Evolutionary conservation across 1,140 invertebrate genomes (phyloP).

Genomic region (Phymastichus coffea): DNA sequence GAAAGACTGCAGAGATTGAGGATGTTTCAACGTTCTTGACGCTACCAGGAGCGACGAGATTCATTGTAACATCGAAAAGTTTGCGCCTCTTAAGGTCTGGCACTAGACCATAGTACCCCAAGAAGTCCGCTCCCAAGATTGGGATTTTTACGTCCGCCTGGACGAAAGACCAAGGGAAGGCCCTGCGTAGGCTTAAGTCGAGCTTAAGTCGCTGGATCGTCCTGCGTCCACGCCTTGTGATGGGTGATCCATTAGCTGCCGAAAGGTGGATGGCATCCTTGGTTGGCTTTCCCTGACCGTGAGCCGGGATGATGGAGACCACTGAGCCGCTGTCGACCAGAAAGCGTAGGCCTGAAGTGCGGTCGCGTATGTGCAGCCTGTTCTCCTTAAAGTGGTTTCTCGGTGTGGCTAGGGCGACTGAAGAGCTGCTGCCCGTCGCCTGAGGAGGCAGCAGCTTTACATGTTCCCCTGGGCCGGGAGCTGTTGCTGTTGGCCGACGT

Average conservation of each 20-base stretch:
- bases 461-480: too few species aligned
- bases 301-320: too few species aligned
- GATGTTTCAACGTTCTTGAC: too few species aligned
- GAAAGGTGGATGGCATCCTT: neutral
- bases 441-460: too few species aligned
- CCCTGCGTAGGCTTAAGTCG: slow-evolving; percentile 36
- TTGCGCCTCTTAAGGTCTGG: slow-evolving; percentile 34
- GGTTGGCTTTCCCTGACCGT: too few species aligned
- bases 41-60: neutral
- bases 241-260: slow-evolving; percentile 29
- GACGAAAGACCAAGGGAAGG: slow-evolving; percentile 42
- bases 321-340: too few species aligned
- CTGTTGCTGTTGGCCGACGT: neutral
- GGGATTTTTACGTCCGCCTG: slow-evolving; percentile 40
- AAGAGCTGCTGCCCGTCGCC: too few species aligned
- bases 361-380: neutral
- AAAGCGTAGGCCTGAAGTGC: neutral
- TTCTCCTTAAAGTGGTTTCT: neutral
- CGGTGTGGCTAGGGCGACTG: too few species aligned
- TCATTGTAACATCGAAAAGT: slow-evolving; percentile 35
- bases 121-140: slow-evolving; percentile 47
- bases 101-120: slow-evolving; percentile 36
- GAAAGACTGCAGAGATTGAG: slow-evolving; percentile 14
- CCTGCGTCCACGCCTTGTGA: slow-evolving; percentile 38
- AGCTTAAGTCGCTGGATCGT: slow-evolving; percentile 32